These are phyloP conservation scores for Drosophila virilis DNA, from an alignment of 1,140 invertebrate species.

Conservation along the genomic window DNA sequence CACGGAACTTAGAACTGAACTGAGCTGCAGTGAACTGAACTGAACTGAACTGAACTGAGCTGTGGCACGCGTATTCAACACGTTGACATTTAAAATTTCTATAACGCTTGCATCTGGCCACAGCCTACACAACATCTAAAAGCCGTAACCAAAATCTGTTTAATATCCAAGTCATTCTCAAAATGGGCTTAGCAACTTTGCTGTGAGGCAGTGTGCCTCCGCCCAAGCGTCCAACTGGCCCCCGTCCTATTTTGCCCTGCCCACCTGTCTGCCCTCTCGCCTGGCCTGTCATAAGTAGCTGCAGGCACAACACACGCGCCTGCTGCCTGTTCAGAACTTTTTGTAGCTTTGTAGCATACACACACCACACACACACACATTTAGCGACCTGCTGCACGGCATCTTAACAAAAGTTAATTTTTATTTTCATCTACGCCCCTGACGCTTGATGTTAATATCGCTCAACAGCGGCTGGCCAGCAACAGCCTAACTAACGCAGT, in stretches of 20 bases:
- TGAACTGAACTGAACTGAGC: constrained; percentile 1
- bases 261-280: background rate
- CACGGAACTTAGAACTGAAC: constrained; percentile 2
- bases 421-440: constrained; percentile 42
- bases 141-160: constrained; percentile 55
- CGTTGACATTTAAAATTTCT: constrained; percentile 50
- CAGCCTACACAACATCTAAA: constrained; percentile 8
- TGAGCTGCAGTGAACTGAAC: constrained; percentile 14
- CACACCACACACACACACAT: constrained; percentile 11
- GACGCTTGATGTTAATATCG: constrained; percentile 57
- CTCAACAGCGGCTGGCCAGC: constrained; percentile 45
- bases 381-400: constrained; percentile 8
- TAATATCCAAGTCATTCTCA: constrained; percentile 45
- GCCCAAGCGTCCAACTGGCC: no score
- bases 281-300: constrained; percentile 43
- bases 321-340: constrained; percentile 30
- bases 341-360: constrained; percentile 27
- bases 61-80: constrained; percentile 65
- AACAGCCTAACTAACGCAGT: constrained; percentile 20
- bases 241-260: background rate
- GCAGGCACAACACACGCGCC: constrained; percentile 53
- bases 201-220: background rate
- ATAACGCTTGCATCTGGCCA: constrained; percentile 10
- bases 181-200: constrained; percentile 44
- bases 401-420: constrained; percentile 58